Evolutionary conservation across 2,113 vertebrate species (phyloP).

Genomic region (Leucoraja erinaceus): DNA sequence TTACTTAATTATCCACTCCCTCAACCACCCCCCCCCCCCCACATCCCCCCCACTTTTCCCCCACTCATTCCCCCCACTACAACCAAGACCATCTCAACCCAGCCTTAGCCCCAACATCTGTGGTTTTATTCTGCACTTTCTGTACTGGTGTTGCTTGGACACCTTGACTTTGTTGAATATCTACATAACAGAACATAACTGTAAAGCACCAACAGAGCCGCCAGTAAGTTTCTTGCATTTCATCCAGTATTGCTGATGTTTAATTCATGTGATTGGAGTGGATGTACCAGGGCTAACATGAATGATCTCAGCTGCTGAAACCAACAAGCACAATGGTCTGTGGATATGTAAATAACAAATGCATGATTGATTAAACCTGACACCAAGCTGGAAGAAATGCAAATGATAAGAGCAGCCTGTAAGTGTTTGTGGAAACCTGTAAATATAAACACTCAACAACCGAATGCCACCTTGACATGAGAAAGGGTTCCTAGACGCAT

Average conservation of each 20-base stretch:
- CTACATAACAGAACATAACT: too few species aligned
- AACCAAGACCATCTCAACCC: too few species aligned
- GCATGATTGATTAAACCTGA: slow-evolving; percentile 29
- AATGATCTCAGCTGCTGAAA: slow-evolving; percentile 15
- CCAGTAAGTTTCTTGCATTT: not conserved
- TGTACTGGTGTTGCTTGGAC: too few species aligned
- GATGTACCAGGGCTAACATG: slow-evolving; percentile 5
- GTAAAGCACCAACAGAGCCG: too few species aligned
- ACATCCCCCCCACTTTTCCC: too few species aligned
- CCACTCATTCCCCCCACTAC: too few species aligned
- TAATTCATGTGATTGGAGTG: slow-evolving; percentile 25
- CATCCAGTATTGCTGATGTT: too few species aligned
- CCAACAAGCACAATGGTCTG: not conserved
- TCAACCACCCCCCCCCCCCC: too few species aligned
- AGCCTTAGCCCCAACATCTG: too few species aligned
- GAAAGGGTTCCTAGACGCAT: not conserved
- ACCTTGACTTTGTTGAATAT: too few species aligned
- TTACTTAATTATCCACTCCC: too few species aligned
- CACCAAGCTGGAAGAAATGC: slow-evolving; percentile 4
- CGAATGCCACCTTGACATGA: not conserved
- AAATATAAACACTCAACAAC: not conserved
- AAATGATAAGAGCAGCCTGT: slow-evolving; percentile 19
- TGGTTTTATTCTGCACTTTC: too few species aligned
- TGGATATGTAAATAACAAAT: slow-evolving; percentile 37
- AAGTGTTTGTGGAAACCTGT: not conserved